phyloP scores from a whole-genome alignment of 1,140 invertebrate species.

The Marisa cornuarietis region DNA sequence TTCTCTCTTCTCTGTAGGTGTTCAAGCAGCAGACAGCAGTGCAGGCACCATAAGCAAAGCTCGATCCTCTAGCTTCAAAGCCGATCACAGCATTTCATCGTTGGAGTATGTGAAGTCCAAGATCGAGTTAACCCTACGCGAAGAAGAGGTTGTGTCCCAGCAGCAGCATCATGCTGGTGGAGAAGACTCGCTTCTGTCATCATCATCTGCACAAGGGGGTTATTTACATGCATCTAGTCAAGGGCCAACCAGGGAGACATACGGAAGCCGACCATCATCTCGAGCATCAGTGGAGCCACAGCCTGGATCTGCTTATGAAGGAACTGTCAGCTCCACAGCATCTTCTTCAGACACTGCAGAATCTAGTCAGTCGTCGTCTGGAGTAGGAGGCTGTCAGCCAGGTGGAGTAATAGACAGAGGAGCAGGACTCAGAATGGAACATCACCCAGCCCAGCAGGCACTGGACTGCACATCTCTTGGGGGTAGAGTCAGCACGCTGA shows the following conservation, averaged over 20 bases:
- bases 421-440: neutral
- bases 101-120: constrained; percentile 28
- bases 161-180: constrained; percentile 10
- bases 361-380: constrained; percentile 1
- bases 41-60: constrained; percentile 7
- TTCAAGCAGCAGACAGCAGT: constrained; percentile 32
- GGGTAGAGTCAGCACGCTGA: neutral
- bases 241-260: neutral
- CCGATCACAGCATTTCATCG: constrained; percentile 17
- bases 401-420: neutral
- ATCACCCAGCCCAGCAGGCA: neutral
- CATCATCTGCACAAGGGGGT: neutral
- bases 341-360: constrained; percentile 10
- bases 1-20: constrained; percentile 14
- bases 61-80: constrained; percentile 10
- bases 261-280: constrained; percentile 8
- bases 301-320: constrained; percentile 9
- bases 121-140: constrained; percentile 25
- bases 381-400: neutral
- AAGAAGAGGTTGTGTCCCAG: constrained; percentile 9
- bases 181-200: neutral
- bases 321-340: constrained; percentile 17
- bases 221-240: neutral
- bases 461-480: neutral
- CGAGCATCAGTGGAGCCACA: constrained; percentile 4